These are phyloP conservation scores for Eretmocerus hayati DNA, from an alignment of 2,888 invertebrate genomes.

Conservation along the genomic window DNA sequence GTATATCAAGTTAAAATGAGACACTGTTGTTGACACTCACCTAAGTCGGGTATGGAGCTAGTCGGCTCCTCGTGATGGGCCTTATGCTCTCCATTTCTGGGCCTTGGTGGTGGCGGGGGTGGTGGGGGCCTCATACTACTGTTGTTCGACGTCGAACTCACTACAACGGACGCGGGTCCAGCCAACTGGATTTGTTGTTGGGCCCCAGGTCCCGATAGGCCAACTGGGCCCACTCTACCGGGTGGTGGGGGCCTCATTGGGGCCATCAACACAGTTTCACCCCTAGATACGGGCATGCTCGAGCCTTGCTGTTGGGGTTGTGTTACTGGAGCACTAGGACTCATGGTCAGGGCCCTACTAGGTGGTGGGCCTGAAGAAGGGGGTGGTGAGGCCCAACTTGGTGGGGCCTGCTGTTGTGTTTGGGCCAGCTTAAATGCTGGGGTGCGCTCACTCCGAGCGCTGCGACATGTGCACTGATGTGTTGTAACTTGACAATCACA, in stretches of 20 bases:
- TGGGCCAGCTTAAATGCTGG: background rate
- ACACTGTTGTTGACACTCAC: slow-evolving; percentile 51
- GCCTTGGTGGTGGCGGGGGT: slow-evolving; percentile 49
- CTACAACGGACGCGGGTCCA: slow-evolving; percentile 33
- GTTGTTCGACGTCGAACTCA: slow-evolving; percentile 50
- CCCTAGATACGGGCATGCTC: slow-evolving; percentile 20
- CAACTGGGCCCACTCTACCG: slow-evolving; percentile 48
- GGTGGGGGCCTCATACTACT: slow-evolving; percentile 55
- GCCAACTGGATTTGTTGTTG: slow-evolving; percentile 3
- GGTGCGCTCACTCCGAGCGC: too few relatives aligned
- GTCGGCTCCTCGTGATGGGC: slow-evolving; percentile 69
- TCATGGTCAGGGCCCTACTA: too few relatives aligned
- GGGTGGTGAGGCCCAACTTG: slow-evolving; percentile 44
- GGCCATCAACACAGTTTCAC: slow-evolving; percentile 9
- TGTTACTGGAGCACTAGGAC: too few relatives aligned
- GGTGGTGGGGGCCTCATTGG: slow-evolving; percentile 38
- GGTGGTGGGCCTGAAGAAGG: slow-evolving; percentile 4
- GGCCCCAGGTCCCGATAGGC: slow-evolving; percentile 37
- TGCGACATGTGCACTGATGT: too few relatives aligned
- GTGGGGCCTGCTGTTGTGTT: slow-evolving; percentile 41
- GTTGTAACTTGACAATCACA: too few relatives aligned
- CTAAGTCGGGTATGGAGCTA: slow-evolving; percentile 82
- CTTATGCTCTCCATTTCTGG: slow-evolving; percentile 49
- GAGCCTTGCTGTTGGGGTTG: slow-evolving; percentile 1
- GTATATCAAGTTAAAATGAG: too few relatives aligned